Conservation (phyloP, 2,113 vertebrate species). For the Ellobius talpinus region DNA sequence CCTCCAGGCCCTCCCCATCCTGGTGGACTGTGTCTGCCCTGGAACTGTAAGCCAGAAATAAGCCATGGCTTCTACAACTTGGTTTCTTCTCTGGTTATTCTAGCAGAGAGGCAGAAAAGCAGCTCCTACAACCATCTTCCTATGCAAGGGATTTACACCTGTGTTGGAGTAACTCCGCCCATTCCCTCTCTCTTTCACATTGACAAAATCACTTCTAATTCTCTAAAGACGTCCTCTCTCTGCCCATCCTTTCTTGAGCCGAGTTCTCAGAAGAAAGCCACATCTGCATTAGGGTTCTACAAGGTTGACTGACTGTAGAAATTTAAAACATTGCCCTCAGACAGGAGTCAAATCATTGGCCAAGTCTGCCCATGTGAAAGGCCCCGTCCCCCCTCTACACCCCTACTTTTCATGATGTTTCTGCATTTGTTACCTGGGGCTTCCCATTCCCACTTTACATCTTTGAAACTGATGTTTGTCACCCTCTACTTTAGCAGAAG, state of each 20-base stretch:
- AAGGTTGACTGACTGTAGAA: background rate
- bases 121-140: too few species aligned
- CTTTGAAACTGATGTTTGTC: background rate
- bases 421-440: background rate
- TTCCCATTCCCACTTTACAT: background rate
- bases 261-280: background rate
- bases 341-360: background rate
- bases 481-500: background rate
- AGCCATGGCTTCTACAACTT: background rate
- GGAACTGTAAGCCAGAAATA: background rate
- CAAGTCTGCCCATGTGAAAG: background rate
- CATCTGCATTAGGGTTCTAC: background rate
- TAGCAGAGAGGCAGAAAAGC: background rate
- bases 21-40: background rate
- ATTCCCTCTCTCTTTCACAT: background rate
- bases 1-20: background rate
- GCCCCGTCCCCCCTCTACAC: background rate
- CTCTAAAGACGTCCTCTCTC: background rate
- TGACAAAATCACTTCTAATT: background rate
- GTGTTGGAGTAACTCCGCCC: background rate
- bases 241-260: background rate
- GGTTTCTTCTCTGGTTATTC: background rate
- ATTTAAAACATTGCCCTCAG: too few species aligned
- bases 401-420: background rate
- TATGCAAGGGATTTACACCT: background rate